Evolutionary conservation across 2,113 vertebrate genomes (phyloP).

Genomic region (Bolborhynchus lineola): DNA sequence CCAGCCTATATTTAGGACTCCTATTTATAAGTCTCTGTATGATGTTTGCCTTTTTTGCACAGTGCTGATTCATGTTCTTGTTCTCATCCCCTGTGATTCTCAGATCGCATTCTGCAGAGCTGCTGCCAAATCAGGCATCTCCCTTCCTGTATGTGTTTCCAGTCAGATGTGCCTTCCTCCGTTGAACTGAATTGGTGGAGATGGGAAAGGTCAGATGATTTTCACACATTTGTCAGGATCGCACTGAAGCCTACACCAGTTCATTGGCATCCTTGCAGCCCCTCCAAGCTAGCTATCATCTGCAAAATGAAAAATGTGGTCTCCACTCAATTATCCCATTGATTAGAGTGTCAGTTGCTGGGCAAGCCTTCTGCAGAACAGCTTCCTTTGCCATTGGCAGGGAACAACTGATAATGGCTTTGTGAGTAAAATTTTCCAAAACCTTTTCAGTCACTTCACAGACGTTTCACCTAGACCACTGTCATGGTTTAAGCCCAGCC

Average conservation of each 20-base stretch:
- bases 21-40: not conserved
- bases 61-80: slow-evolving; percentile 32
- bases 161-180: not conserved
- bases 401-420: not conserved
- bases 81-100: not conserved
- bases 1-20: slow-evolving; percentile 28
- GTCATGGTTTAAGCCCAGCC: not conserved
- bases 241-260: not conserved
- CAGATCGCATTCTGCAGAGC: not conserved
- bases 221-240: not conserved
- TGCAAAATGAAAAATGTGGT: slow-evolving; percentile 12
- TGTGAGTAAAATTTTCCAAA: not conserved
- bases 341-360: not conserved
- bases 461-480: not conserved
- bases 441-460: not conserved
- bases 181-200: not conserved
- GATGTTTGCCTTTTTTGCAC: slow-evolving; percentile 14
- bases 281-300: not conserved
- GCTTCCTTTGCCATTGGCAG: not conserved
- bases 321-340: not conserved
- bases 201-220: not conserved
- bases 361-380: not conserved
- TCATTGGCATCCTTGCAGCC: not conserved
- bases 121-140: not conserved
- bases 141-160: not conserved